Evolutionary conservation across 2,797 vertebrate species (phyloP).

Genomic region (Pseudomugil gertrudae): DNA sequence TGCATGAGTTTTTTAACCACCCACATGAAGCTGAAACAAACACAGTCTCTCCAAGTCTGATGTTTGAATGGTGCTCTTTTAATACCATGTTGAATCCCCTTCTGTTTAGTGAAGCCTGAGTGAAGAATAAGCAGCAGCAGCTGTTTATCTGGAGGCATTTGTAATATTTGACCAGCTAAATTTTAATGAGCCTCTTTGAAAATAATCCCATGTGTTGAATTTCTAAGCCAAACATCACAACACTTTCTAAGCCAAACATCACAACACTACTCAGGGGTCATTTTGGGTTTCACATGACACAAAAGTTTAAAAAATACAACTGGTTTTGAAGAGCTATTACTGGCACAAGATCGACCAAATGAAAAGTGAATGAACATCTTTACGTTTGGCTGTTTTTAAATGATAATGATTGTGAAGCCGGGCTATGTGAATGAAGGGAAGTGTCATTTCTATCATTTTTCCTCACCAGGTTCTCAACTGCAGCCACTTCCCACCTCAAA

Average conservation of each 20-base stretch:
- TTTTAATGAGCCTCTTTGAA: not conserved
- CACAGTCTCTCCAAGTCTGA: not conserved
- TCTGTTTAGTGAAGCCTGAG: not conserved
- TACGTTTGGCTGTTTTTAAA: not conserved
- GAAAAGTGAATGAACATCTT: not conserved
- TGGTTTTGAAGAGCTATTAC: not conserved
- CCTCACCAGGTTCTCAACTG: conserved; percentile 88
- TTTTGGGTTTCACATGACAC: not conserved
- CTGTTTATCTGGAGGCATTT: not conserved
- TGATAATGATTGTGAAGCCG: not conserved
- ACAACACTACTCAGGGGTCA: not conserved
- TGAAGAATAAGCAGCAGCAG: not conserved
- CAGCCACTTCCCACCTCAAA: conserved; percentile 96
- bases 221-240: not conserved
- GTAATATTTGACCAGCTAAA: not conserved
- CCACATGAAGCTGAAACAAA: not conserved
- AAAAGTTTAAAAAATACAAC: not conserved
- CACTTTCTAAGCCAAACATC: not conserved
- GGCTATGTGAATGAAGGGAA: not conserved
- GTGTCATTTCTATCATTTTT: not conserved
- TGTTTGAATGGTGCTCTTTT: not conserved
- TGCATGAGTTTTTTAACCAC: not conserved
- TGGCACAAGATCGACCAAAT: not conserved
- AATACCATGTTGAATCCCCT: not conserved
- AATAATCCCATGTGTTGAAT: not conserved